Conservation (phyloP, 2,888 invertebrate species). For the Ichneumoninae sp. region DNA sequence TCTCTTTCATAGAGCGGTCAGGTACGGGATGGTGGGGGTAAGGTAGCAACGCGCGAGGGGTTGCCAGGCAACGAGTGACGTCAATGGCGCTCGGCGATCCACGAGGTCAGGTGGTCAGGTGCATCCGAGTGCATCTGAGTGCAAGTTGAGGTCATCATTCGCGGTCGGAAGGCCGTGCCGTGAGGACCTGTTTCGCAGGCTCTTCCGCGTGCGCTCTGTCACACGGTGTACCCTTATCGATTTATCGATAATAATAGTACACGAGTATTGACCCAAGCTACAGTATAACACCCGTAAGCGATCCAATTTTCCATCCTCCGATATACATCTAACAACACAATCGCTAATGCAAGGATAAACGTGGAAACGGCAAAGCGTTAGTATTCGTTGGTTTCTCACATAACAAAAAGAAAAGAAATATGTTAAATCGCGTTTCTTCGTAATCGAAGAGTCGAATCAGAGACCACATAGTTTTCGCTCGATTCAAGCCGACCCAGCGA, state of each 20-base stretch:
- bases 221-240: slow-evolving; percentile 28
- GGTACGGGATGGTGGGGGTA: neutral
- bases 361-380: neutral
- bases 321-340: neutral
- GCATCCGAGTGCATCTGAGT: slow-evolving; percentile 45
- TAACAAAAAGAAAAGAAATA: neutral
- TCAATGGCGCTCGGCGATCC: slow-evolving; percentile 56
- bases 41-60: slow-evolving; percentile 45
- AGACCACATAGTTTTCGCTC: neutral
- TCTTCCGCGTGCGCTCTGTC: slow-evolving; percentile 12
- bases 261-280: slow-evolving; percentile 10
- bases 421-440: neutral
- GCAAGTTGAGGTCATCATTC: slow-evolving; percentile 62
- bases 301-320: slow-evolving; percentile 1
- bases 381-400: neutral
- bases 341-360: neutral
- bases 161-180: slow-evolving; percentile 60
- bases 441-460: neutral
- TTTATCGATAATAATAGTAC: slow-evolving; percentile 13
- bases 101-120: slow-evolving; percentile 66
- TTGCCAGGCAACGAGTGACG: slow-evolving; percentile 59
- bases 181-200: slow-evolving; percentile 35
- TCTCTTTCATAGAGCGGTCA: neutral
- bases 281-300: neutral
- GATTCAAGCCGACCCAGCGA: neutral